Base-by-base conservation (phyloP, 2,113 vertebrate species). In the Cacatua alba region DNA sequence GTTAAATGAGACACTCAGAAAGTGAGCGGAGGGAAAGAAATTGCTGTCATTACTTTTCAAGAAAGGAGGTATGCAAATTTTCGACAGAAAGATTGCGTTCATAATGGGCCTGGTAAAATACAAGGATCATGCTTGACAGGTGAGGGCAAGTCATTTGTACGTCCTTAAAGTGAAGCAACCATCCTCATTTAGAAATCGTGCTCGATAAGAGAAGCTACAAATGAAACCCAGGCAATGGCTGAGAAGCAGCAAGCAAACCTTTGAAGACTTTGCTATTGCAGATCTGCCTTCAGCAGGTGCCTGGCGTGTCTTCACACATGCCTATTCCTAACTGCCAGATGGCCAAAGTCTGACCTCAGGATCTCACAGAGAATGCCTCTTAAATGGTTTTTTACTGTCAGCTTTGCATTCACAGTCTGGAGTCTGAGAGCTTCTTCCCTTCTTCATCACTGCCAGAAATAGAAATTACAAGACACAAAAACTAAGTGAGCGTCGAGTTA, bases 41-140 rank as follows among this genome's bases (percentile, higher is more conserved):
- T 99, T 99, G 98, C 99, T 98, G 98, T 99, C 99, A 99, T 99
- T 99, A 99, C 98, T 99, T 98, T 97, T 98, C 86, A 98, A 98
- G 98, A 99, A 99, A 98, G 98, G 98, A 99, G 98, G 98, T 98
- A 99, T 99, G 99, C 98, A 99, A 99, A 99, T 99, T 98, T 96
- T 97, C 98, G 98, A 98, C 98, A 98, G 98, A 99, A 98, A 98
- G 98, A 98, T 99, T 98, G 98, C 98, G 97, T 98, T 99, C 98
- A 98, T 99, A 99, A 99, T 98, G 98, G 98, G 98, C 98, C 98
- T 98, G 98, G 98, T 99, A 98, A 99, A 98, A 98, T 98, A 98
- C 98, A 98, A 97, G 98, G 98, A 99, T 99, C 98, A 98, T 97
- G 97, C 97, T 98, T 98, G 99, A 99, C 99, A 99, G 98, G 97